Conservation (phyloP, 2,888 invertebrate species). For the Dasypolia templi region DNA sequence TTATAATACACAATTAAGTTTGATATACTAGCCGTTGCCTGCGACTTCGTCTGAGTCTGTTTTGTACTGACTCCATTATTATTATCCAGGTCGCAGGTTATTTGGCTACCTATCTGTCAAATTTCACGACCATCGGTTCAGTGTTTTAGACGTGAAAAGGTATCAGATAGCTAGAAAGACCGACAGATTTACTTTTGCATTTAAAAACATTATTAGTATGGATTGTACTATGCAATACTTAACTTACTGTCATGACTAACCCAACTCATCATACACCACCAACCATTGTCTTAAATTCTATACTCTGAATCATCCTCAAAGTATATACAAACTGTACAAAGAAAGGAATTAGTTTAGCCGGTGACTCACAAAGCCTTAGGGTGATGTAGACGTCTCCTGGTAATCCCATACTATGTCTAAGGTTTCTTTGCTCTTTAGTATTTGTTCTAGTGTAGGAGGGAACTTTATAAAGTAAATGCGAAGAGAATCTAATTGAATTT, state of each 20-base stretch:
- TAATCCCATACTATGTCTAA: conserved; percentile 63
- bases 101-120: neutral
- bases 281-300: neutral
- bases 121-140: neutral
- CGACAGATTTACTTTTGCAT: neutral
- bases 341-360: conserved; percentile 52
- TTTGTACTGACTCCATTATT: too few relatives aligned
- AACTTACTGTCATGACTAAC: neutral
- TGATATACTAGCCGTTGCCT: neutral
- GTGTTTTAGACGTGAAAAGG: neutral
- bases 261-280: neutral
- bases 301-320: conserved; percentile 43
- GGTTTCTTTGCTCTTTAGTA: conserved; percentile 43
- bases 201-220: neutral
- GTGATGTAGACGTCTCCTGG: conserved; percentile 62
- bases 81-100: too few relatives aligned
- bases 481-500: conserved; percentile 4
- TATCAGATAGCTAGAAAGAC: neutral
- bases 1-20: neutral
- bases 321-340: conserved; percentile 38
- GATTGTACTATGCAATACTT: neutral
- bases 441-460: conserved; percentile 16
- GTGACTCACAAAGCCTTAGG: conserved; percentile 69
- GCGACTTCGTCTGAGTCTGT: neutral
- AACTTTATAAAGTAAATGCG: conserved; percentile 13